Conservation (phyloP, 2,797 vertebrate species). For the Molossus molossus region DNA sequence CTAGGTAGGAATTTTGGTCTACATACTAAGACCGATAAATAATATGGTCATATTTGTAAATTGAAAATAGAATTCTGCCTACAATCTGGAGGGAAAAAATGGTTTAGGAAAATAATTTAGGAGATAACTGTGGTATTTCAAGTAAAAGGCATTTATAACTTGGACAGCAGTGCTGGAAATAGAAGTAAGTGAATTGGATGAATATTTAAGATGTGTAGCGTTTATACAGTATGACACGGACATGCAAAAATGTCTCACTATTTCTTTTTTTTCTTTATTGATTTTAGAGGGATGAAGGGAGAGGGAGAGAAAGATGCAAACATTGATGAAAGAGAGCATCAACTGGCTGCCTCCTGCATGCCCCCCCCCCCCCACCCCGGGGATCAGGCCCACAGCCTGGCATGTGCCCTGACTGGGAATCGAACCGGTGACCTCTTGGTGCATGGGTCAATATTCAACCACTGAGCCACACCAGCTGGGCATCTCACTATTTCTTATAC, state of each 20-base stretch:
- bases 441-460: too few relatives aligned
- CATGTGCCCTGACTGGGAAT: too few relatives aligned
- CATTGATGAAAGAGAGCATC: too few relatives aligned
- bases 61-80: not conserved
- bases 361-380: too few relatives aligned
- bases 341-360: too few relatives aligned
- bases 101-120: not conserved
- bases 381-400: too few relatives aligned
- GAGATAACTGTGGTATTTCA: not conserved
- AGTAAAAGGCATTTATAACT: not conserved
- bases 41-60: not conserved
- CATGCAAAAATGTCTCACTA: not conserved
- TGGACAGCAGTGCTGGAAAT: not conserved
- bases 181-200: not conserved
- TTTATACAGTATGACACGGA: not conserved
- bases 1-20: not conserved
- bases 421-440: too few relatives aligned
- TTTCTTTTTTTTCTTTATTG: not conserved
- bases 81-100: not conserved
- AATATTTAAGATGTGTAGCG: not conserved
- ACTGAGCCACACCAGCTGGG: too few relatives aligned
- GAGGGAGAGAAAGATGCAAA: too few relatives aligned
- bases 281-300: too few relatives aligned
- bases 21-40: not conserved
- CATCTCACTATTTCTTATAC: not conserved